A percentile compares a stretch with the other conserved stretches of the same genome.
These are phyloP conservation scores for Catagonus wagneri DNA, from an alignment of 2,113 vertebrate genomes.

Conservation along the genomic window DNA sequence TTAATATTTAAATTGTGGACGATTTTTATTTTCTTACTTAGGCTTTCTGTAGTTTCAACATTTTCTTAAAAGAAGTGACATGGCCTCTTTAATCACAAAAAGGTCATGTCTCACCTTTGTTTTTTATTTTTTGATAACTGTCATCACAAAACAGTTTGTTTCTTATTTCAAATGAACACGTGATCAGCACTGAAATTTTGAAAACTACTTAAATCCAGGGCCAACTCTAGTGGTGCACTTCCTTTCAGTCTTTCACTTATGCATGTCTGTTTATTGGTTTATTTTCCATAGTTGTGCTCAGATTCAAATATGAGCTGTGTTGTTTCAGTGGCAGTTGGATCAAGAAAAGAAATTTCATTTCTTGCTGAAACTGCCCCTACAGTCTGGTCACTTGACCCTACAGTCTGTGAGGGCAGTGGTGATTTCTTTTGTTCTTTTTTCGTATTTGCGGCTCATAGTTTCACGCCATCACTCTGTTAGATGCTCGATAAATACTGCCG, in stretches of 20 bases:
- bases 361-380: background rate
- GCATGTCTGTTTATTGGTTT: background rate
- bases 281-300: background rate
- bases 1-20: background rate
- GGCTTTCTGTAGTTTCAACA: background rate
- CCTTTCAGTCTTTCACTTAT: too few relatives aligned
- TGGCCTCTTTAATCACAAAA: background rate
- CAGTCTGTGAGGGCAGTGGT: background rate
- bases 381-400: background rate
- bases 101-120: background rate
- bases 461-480: background rate
- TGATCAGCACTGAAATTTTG: background rate
- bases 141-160: background rate
- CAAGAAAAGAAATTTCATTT: background rate
- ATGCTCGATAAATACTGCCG: background rate
- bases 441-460: background rate
- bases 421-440: too few relatives aligned
- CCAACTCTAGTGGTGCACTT: background rate
- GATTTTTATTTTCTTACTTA: conserved; percentile 15
- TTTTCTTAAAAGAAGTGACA: background rate
- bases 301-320: background rate
- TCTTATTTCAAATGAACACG: background rate
- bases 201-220: background rate
- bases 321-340: background rate
- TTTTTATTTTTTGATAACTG: background rate